Conservation (phyloP, 1,140 invertebrate genomes). For the Homalodisca vitripennis region DNA sequence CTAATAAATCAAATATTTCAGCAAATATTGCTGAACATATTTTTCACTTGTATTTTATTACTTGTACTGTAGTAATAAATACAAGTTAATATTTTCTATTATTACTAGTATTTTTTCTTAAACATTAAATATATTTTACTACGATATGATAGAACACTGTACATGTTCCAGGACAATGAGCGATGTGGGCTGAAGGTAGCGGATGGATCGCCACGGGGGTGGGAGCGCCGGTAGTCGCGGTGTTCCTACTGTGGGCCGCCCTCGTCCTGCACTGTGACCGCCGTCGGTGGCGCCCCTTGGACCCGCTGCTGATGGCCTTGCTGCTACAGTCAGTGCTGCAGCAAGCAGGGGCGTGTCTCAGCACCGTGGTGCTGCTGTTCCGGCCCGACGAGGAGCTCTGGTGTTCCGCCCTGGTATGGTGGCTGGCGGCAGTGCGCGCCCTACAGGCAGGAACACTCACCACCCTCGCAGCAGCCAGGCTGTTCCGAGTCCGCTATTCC, state of each 20-base stretch:
- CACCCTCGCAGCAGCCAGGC: conserved; percentile 52
- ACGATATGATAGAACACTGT: no score
- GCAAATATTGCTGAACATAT: no score
- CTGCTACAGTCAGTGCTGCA: conserved; percentile 51
- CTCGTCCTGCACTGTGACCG: conserved; percentile 56
- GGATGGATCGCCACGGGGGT: conserved; percentile 55
- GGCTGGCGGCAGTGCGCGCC: conserved; percentile 52
- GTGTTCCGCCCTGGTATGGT: conserved; percentile 53
- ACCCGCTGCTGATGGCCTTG: conserved; percentile 55
- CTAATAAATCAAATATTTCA: no score
- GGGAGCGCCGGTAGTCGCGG: conserved; percentile 53
- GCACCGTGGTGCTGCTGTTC: conserved; percentile 53
- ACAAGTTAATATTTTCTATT: no score
- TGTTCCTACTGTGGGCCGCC: conserved; percentile 52
- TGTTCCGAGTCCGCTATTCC: conserved; percentile 52
- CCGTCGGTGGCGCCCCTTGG: conserved; percentile 53
- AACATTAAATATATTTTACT: no score
- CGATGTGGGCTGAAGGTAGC: conserved; percentile 51
- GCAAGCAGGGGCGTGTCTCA: conserved; percentile 51
- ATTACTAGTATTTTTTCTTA: no score
- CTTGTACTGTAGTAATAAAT: no score
- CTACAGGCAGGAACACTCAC: conserved; percentile 56
- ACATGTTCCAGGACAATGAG: no score
- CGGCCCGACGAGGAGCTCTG: conserved; percentile 49
- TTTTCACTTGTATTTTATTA: no score